Conservation (phyloP, 2,888 invertebrate species). For the Drosophila glabriapex region DNA sequence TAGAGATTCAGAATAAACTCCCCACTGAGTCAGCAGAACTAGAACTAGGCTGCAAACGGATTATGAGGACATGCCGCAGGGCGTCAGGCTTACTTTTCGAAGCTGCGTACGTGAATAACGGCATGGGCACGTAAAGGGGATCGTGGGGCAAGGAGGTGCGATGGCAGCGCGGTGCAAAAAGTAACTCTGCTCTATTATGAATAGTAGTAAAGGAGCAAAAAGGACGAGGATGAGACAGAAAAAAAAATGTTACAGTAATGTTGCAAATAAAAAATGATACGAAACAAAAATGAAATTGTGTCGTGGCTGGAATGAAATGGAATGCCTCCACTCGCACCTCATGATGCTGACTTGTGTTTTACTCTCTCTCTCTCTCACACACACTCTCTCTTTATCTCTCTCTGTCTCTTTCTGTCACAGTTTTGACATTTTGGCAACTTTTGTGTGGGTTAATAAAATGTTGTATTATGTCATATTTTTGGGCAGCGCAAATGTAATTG, state of each 20-base stretch:
- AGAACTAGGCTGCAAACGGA: conserved; percentile 78
- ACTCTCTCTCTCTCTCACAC: not conserved
- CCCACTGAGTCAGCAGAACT: conserved; percentile 71
- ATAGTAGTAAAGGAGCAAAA: conserved; percentile 52
- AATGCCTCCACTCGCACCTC: conserved; percentile 30
- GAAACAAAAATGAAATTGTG: conserved; percentile 73
- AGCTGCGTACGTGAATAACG: conserved; percentile 73
- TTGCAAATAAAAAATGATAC: conserved; percentile 53
- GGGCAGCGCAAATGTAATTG: conserved; percentile 74
- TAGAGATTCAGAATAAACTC: conserved; percentile 49
- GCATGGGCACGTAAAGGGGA: conserved; percentile 58
- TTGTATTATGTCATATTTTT: conserved; percentile 76
- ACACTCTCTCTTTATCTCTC: not conserved
- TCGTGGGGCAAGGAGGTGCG: not conserved
- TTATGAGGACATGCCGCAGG: conserved; percentile 80
- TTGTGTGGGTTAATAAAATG: conserved; percentile 76
- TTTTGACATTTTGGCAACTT: conserved; percentile 57
- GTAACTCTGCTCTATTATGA: conserved; percentile 71
- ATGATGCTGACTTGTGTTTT: conserved; percentile 64
- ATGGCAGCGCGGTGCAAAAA: conserved; percentile 39
- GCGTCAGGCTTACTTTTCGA: conserved; percentile 75
- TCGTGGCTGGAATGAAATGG: conserved; percentile 29
- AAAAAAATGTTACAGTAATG: conserved; percentile 23
- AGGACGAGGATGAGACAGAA: conserved; percentile 31
- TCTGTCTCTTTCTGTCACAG: not conserved